These are phyloP conservation scores for Anomalospiza imberbis DNA, from an alignment of 2,797 vertebrate species.

Conservation along the genomic window DNA sequence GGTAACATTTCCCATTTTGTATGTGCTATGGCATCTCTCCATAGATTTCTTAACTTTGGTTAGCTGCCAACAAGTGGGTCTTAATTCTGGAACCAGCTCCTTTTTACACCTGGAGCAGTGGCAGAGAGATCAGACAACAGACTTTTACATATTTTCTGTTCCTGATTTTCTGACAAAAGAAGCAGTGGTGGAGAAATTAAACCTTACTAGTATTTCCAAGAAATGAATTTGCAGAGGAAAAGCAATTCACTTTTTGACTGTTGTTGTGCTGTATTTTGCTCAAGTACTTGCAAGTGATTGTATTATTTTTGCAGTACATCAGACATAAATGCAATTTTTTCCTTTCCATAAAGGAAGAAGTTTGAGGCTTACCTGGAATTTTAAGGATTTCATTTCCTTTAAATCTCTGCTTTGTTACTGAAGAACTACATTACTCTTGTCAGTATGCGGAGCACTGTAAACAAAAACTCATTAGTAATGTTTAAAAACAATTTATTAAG, in stretches of 20 bases:
- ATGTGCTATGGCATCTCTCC: neutral
- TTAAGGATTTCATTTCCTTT: neutral
- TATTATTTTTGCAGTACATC: neutral
- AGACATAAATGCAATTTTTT: neutral
- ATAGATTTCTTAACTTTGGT: neutral
- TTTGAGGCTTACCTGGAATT: neutral
- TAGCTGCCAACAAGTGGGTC: neutral
- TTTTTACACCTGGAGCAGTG: neutral
- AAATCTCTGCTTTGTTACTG: neutral
- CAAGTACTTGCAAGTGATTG: neutral
- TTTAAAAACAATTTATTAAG: neutral
- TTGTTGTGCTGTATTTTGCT: neutral
- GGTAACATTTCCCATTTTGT: neutral
- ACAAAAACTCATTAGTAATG: neutral
- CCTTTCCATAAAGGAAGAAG: neutral
- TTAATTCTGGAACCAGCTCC: neutral
- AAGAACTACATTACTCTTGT: neutral
- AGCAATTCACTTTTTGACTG: accelerated
- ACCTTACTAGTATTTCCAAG: neutral
- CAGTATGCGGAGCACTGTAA: neutral
- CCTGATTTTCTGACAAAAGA: neutral
- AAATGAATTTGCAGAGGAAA: neutral
- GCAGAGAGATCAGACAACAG: neutral
- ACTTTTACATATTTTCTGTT: neutral
- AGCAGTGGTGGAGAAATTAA: neutral